These are phyloP conservation scores for Philaenus spumarius DNA, from an alignment of 1,140 invertebrate genomes.

Conservation along the genomic window DNA sequence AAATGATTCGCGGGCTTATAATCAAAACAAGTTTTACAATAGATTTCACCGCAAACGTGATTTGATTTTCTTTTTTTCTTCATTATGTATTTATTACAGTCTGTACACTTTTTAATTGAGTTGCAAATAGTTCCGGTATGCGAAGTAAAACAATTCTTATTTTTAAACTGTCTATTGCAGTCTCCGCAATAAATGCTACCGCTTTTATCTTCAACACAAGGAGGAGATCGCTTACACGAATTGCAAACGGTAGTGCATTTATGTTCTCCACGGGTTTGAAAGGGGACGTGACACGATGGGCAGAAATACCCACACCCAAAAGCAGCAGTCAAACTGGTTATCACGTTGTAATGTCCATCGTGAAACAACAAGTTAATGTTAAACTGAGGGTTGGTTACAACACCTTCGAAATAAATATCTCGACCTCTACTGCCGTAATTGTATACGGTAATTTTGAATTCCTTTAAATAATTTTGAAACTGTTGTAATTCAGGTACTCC, in stretches of 20 bases:
- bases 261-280: background rate
- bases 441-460: conserved; percentile 3
- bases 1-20: background rate
- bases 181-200: background rate
- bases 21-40: background rate
- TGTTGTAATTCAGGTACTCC: background rate
- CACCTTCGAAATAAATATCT: background rate
- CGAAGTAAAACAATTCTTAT: background rate
- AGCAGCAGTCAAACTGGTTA: background rate
- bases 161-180: background rate
- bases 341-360: conserved; percentile 2
- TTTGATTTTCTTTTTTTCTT: background rate
- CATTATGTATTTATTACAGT: background rate
- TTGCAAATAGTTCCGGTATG: background rate
- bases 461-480: background rate
- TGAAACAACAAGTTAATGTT: background rate
- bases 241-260: background rate
- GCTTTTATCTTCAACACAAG: background rate
- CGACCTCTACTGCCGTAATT: background rate
- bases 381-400: background rate
- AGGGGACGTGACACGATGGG: background rate
- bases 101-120: background rate
- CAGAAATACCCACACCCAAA: background rate
- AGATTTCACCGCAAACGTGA: background rate
- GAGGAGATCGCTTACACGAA: background rate